Conservation (phyloP, 2,113 vertebrate species). For the Prochilodus magdalenae region DNA sequence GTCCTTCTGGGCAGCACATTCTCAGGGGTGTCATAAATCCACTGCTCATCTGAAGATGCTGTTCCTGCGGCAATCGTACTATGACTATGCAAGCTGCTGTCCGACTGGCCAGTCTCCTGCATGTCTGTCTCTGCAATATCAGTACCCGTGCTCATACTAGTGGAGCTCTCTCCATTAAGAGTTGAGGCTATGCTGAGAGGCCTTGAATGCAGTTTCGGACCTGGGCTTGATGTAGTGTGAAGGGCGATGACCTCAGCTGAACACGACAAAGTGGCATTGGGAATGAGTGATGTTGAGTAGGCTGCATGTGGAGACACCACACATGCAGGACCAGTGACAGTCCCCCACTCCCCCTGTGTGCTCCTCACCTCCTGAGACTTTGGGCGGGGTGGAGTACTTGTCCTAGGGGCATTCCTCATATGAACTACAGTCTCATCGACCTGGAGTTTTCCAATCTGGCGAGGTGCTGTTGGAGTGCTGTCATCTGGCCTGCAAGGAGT, state of each 20-base stretch:
- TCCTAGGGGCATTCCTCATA: conserved; percentile 73
- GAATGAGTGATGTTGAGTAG: conserved; percentile 88
- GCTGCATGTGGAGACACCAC: conserved; percentile 88
- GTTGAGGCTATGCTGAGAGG: conserved; percentile 60
- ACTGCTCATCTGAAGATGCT: conserved; percentile 75
- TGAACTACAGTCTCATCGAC: conserved; percentile 79
- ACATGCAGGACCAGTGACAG: conserved; percentile 74
- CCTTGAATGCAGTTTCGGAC: conserved; percentile 62
- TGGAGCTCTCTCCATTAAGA: conserved; percentile 61
- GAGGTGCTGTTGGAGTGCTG: conserved; percentile 49
- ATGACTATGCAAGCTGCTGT: conserved; percentile 74
- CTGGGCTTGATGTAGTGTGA: conserved; percentile 73
- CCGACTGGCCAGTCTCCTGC: conserved; percentile 75
- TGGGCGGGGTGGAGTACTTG: conserved; percentile 74
- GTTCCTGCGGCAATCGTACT: conserved; percentile 66
- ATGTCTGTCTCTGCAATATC: conserved; percentile 26
- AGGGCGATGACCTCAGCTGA: conserved; percentile 87
- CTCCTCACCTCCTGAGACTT: conserved; percentile 86
- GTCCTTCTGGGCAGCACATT: conserved; percentile 75
- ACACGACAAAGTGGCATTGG: conserved; percentile 87
- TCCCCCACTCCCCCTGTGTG: conserved; percentile 76
- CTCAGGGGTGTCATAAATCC: conserved; percentile 80
- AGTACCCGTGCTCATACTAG: conserved; percentile 53
- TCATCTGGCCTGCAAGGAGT: conserved; percentile 76
- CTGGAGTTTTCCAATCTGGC: conserved; percentile 79